Conservation (phyloP, 2,113 vertebrate genomes). For the Myotis yumanensis region DNA sequence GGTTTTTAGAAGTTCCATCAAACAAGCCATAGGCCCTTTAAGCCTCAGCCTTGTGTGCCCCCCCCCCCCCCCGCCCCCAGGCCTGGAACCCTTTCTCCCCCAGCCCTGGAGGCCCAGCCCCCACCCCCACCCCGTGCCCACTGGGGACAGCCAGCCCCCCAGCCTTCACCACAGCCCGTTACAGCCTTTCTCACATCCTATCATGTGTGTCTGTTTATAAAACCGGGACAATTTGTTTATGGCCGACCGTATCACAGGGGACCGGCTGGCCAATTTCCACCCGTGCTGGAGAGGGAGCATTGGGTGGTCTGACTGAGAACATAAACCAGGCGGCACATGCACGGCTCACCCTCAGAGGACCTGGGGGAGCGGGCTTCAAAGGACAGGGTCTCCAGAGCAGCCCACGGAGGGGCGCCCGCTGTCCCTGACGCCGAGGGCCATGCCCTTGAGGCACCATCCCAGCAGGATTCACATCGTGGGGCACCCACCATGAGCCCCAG, state of each 20-base stretch:
- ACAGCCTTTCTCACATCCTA: background rate
- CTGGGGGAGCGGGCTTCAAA: background rate
- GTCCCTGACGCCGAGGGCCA: background rate
- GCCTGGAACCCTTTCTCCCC: background rate
- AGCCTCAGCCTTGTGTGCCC: background rate
- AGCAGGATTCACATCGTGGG: rapidly evolving
- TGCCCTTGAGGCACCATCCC: background rate
- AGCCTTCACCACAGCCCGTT: rapidly evolving
- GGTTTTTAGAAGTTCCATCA: background rate
- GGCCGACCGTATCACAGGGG: background rate
- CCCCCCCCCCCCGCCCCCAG: background rate
- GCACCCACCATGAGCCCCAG: rapidly evolving
- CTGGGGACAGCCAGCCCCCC: background rate
- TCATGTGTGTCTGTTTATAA: background rate
- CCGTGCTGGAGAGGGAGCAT: background rate
- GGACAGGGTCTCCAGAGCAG: background rate
- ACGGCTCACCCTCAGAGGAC: background rate
- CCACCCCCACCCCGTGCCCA: background rate
- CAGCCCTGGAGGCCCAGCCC: rapidly evolving
- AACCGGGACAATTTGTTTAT: background rate
- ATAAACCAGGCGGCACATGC: background rate
- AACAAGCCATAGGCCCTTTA: background rate
- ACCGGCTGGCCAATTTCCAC: background rate
- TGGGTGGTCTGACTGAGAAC: slow-evolving; percentile 22
- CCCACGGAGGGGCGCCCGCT: background rate